These are phyloP conservation scores for Myodes glareolus DNA, from an alignment of 2,113 vertebrate genomes.

Conservation along the genomic window DNA sequence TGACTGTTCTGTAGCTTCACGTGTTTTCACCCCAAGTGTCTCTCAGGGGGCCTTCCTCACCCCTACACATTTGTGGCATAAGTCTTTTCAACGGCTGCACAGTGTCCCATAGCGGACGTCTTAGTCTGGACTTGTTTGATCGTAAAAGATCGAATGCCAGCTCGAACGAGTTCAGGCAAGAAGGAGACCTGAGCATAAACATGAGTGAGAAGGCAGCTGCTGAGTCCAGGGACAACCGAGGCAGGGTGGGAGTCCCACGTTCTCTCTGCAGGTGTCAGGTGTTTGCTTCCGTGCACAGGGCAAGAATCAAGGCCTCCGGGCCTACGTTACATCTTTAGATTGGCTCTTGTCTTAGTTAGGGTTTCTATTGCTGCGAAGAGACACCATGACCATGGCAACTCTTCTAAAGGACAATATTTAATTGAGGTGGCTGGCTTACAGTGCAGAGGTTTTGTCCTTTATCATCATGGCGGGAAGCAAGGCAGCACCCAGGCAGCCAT, in stretches of 20 bases:
- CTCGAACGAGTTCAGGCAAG: background rate
- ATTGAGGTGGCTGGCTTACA: background rate
- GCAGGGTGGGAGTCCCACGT: too few species aligned
- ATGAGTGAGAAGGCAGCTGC: background rate
- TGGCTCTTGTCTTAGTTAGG: background rate
- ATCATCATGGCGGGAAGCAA: background rate
- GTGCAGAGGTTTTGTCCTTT: background rate
- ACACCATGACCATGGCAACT: background rate
- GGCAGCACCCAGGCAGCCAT: background rate
- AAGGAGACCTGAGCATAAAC: background rate
- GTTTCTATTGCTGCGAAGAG: background rate
- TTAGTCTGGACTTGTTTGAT: background rate
- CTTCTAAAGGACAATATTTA: background rate
- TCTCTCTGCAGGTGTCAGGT: background rate
- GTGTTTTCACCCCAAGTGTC: background rate
- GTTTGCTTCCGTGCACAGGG: background rate
- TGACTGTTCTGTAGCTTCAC: background rate
- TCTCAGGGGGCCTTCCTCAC: background rate
- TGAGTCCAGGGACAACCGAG: background rate
- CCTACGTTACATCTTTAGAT: background rate
- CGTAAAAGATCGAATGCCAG: background rate
- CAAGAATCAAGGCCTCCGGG: background rate
- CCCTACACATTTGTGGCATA: background rate
- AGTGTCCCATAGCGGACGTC: too few species aligned
- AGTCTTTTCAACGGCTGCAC: background rate